Evolutionary conservation across 2,797 vertebrate species (phyloP).

Genomic region (Diglossa cyanea): DNA sequence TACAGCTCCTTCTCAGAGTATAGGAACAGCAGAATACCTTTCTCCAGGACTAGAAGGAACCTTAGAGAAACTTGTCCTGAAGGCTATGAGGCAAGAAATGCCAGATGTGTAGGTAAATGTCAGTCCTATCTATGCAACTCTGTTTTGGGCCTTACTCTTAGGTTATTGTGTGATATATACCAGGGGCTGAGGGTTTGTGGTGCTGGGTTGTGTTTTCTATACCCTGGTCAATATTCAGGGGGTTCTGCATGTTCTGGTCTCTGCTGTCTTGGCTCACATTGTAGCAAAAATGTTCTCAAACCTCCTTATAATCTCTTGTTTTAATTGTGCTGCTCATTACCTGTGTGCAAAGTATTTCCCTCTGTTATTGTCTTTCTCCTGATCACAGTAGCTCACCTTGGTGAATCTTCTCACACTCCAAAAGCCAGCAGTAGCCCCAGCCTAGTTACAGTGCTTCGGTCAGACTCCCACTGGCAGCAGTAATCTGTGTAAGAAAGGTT

Average conservation of each 20-base stretch:
- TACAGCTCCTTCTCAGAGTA: slow-evolving; percentile 86
- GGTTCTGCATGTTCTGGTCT: not conserved
- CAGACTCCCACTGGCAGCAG: not conserved
- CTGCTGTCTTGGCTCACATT: not conserved
- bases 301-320: not conserved
- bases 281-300: not conserved
- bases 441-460: not conserved
- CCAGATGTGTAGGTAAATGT: slow-evolving; percentile 93
- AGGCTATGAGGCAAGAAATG: slow-evolving; percentile 86
- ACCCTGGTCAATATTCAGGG: not conserved
- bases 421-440: not conserved
- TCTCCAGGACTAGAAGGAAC: slow-evolving; percentile 81
- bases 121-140: slow-evolving; percentile 61
- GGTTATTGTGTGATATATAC: not conserved
- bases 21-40: slow-evolving; percentile 81
- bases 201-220: not conserved
- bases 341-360: not conserved
- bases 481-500: not conserved
- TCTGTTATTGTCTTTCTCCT: not conserved
- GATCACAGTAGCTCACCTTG: not conserved
- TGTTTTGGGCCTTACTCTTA: slow-evolving; percentile 19
- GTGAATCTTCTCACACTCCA: not conserved
- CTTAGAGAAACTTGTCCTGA: slow-evolving; percentile 82
- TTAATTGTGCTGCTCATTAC: not conserved
- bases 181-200: not conserved